Conservation (phyloP, 1,140 invertebrate species). For the Cotesia vestalis region DNA sequence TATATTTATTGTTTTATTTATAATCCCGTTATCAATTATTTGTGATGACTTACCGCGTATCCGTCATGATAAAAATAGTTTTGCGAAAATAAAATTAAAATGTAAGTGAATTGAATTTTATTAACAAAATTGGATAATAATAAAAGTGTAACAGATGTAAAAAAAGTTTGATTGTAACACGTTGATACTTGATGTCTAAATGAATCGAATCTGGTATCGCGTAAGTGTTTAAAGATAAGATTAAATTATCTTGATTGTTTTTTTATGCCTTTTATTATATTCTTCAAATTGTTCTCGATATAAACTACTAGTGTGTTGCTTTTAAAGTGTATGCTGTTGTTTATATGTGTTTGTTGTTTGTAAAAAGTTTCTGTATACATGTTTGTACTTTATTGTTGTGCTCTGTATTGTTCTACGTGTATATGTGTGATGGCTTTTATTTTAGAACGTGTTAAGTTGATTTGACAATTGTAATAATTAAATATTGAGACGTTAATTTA, state of each 20-base stretch:
- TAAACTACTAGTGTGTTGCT: neutral
- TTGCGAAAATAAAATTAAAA: neutral
- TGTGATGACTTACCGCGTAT: too few species aligned
- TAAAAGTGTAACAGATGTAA: slow-evolving; percentile 13
- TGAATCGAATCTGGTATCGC: slow-evolving; percentile 26
- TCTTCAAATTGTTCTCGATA: slow-evolving; percentile 14
- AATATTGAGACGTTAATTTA: too few species aligned
- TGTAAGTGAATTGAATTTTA: neutral
- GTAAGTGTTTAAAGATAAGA: slow-evolving; percentile 27
- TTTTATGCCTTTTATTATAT: slow-evolving; percentile 25
- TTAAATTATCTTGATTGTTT: slow-evolving; percentile 36
- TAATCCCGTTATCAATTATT: too few species aligned
- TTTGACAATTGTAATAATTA: too few species aligned
- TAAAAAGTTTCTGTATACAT: too few species aligned
- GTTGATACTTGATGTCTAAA: slow-evolving; percentile 25
- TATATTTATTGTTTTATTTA: too few species aligned
- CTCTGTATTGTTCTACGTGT: neutral
- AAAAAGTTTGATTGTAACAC: neutral
- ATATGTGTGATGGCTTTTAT: neutral
- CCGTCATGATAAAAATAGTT: too few species aligned
- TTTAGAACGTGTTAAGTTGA: too few species aligned
- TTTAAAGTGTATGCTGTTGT: neutral
- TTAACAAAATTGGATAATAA: neutral
- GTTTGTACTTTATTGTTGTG: too few species aligned
- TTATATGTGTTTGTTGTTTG: neutral